Percentiles rank a stretch among this genome's conserved stretches.
Evolutionary conservation across 2,797 vertebrate species (phyloP).

Genomic region (Amphiprion clarkii): DNA sequence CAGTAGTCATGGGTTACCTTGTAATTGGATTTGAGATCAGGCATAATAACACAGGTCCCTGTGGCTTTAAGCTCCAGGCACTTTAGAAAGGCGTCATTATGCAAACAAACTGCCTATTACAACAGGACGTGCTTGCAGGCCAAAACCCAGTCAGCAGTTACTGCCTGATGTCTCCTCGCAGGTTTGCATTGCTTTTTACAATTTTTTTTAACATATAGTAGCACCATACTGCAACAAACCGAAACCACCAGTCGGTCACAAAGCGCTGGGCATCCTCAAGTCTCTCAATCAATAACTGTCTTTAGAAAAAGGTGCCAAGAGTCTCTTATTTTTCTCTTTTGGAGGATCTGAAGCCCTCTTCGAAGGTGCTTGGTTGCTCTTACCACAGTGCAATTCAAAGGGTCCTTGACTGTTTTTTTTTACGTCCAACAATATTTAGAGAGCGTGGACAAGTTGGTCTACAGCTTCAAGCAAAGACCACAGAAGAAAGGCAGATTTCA

Average conservation of each 20-base stretch:
- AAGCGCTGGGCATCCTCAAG: constrained; percentile 21
- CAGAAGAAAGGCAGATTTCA: constrained; percentile 72
- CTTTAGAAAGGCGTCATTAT: constrained; percentile 75
- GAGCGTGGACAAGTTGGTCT: constrained; percentile 75
- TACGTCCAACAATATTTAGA: constrained; percentile 74
- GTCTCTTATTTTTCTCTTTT: constrained; percentile 35
- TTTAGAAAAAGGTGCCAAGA: constrained; percentile 67
- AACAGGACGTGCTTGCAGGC: constrained; percentile 50
- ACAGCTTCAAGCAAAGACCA: constrained; percentile 71
- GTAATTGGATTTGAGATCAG: constrained; percentile 48
- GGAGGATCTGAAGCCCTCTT: constrained; percentile 54
- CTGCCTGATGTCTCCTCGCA: constrained; percentile 54
- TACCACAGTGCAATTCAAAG: constrained; percentile 83
- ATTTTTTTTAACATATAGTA: constrained; percentile 45
- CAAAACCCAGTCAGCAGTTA: constrained; percentile 71
- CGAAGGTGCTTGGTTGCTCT: constrained; percentile 73
- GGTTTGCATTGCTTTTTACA: constrained; percentile 59
- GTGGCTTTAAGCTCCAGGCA: constrained; percentile 74
- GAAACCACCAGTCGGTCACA: constrained; percentile 20
- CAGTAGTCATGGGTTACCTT: constrained; percentile 55
- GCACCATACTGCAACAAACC: constrained; percentile 57
- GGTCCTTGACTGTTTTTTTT: constrained; percentile 54
- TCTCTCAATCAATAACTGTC: constrained; percentile 48
- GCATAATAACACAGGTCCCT: constrained; percentile 66
- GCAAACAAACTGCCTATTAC: constrained; percentile 65